Evolutionary conservation across 1,140 invertebrate species (phyloP), one percentile per base, ranked within the genome.

Genomic region (Solenopsis invicta): DNA sequence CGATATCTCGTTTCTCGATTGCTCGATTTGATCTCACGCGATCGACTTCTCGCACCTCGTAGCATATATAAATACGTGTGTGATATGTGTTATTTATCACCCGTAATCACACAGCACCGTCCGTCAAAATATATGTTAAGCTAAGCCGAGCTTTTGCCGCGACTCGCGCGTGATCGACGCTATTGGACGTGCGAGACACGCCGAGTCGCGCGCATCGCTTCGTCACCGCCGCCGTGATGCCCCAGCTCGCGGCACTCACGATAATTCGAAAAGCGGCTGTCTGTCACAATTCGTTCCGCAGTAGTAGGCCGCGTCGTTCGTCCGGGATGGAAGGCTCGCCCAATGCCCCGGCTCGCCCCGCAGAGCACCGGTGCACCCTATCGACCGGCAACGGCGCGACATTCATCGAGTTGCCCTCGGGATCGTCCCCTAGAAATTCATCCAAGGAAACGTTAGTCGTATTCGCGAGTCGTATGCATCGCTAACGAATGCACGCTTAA

Each of bases 1-100:
- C 18, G 82, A 81, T 90, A 87, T 89, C 89, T 89, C 89, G 71
- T 78, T 78, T 80, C 90, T 82, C 66, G 66, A 74, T 86, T 61
- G 59, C 48, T 66, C 48, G 59, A 37, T 50, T 64, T 62, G 48
- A 41, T 41, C 41, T 41, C 45, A 21, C 81, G 59, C 75, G 85
- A 71, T 59, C 84, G 50, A 86, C 71, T 66, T 85, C 85, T 72
- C 72, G 66, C 78, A 81, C 87, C 54, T 59, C 5, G 88, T n/a
- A 66, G 21, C 69, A 86, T 52, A 66, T 86, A 77, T 56, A 34
- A 56, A 8, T 56, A 24, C 41, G 8, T 59, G 18, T 74, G n/a
- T 24, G 21, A n/a, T 61, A 59, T 61, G 56, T 45, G 18, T 54
- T 67, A 67, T 9, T 8, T 61, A 34, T 80, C 48, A 66, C 77